phyloP scores from a whole-genome alignment of 1,140 invertebrate species.

The Lasaia peninsularis region DNA sequence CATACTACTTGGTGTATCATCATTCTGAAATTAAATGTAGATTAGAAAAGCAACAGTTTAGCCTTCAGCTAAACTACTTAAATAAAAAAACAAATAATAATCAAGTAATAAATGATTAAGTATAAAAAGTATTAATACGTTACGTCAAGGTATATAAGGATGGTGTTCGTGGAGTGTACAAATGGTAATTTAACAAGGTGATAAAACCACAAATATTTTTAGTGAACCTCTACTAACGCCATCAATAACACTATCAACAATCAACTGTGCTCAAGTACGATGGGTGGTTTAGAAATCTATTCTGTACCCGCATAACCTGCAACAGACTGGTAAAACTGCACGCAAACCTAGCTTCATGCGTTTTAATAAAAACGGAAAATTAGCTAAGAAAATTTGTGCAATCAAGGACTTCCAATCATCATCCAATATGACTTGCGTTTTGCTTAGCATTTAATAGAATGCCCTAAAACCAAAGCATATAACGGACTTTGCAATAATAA shows the following conservation, averaged over 20 bases:
- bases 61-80: slow-evolving; percentile 1
- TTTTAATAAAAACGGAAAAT: slow-evolving; percentile 13
- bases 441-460: slow-evolving; percentile 1
- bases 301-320: slow-evolving; percentile 10
- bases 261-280: slow-evolving; percentile 7
- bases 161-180: background rate
- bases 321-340: slow-evolving; percentile 8
- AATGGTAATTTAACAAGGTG: background rate
- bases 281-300: slow-evolving; percentile 3
- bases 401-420: slow-evolving; percentile 11
- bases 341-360: slow-evolving; percentile 13
- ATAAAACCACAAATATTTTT: background rate
- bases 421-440: slow-evolving; percentile 10
- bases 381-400: slow-evolving; percentile 12
- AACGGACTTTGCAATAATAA: slow-evolving; percentile 11
- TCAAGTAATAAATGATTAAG: background rate
- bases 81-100: background rate
- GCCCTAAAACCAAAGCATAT: slow-evolving; percentile 10
- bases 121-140: background rate
- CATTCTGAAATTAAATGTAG: slow-evolving; percentile 2
- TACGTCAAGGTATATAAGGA: background rate
- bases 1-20: background rate
- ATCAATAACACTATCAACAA: slow-evolving; percentile 7
- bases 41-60: slow-evolving; percentile 7
- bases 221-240: slow-evolving; percentile 6